phyloP scores from a whole-genome alignment of 2,888 invertebrate species.

The Oasisia sp. region DNA sequence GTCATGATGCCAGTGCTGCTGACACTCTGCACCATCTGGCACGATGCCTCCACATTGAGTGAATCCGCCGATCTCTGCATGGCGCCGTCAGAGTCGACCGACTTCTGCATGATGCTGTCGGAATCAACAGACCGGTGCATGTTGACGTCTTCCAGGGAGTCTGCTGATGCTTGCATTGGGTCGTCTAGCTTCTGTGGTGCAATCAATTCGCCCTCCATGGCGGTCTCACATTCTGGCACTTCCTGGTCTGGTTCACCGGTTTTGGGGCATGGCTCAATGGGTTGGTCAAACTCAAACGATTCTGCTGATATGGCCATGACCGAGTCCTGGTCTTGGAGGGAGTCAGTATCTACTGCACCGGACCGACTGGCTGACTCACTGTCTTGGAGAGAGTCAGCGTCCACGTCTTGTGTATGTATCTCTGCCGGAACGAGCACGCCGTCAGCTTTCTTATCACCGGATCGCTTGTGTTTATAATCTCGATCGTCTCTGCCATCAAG shows the following conservation, averaged over 20 bases:
- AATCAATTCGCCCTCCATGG: not conserved
- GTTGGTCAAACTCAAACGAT: constrained; percentile 36
- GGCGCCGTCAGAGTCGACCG: constrained; percentile 28
- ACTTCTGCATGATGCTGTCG: constrained; percentile 25
- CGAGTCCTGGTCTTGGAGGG: constrained; percentile 44
- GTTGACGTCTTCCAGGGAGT: constrained; percentile 23
- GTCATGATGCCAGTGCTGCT: constrained; percentile 42
- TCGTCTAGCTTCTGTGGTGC: not conserved
- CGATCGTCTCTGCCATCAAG: not conserved
- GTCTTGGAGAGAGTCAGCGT: constrained; percentile 39
- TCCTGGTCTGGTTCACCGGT: not conserved
- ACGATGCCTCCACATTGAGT: constrained; percentile 33
- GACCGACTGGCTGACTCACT: constrained; percentile 39
- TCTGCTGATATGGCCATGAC: constrained; percentile 47
- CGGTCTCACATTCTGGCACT: not conserved
- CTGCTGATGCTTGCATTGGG: constrained; percentile 17
- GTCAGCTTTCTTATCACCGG: not conserved
- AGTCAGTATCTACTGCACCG: constrained; percentile 40
- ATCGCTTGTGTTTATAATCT: not conserved
- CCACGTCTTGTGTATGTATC: constrained; percentile 35
- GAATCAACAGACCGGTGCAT: not conserved
- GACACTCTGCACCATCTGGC: constrained; percentile 45
- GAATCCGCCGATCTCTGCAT: constrained; percentile 53
- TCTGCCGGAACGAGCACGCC: constrained; percentile 35
- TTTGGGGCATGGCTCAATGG: not conserved